phyloP scores from a whole-genome alignment of 2,888 invertebrate species.

The Mechanitis messenoides region DNA sequence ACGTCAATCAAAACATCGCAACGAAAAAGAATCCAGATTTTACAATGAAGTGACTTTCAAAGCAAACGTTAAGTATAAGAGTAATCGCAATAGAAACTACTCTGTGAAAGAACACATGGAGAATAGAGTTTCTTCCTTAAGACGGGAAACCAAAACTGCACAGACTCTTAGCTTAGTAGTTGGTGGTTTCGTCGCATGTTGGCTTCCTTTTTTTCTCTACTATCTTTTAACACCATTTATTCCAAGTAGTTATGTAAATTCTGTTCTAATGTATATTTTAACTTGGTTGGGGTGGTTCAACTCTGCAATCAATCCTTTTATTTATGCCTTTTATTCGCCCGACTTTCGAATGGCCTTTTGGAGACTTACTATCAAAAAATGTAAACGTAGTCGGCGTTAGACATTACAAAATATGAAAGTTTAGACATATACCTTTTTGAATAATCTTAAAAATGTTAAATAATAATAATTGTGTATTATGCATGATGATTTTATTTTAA shows the following conservation, averaged over 20 bases:
- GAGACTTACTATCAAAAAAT: constrained; percentile 85
- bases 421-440: not conserved
- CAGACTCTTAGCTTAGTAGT: constrained; percentile 91
- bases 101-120: constrained; percentile 74
- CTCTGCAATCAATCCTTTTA: constrained; percentile 93
- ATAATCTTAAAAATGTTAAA: too few relatives aligned
- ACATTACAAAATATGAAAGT: not conserved
- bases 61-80: constrained; percentile 64
- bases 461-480: too few relatives aligned
- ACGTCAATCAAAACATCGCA: constrained; percentile 46
- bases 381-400: constrained; percentile 57
- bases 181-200: constrained; percentile 91
- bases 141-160: constrained; percentile 91
- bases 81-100: constrained; percentile 64
- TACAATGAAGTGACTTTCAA: constrained; percentile 67
- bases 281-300: constrained; percentile 95
- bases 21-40: constrained; percentile 56
- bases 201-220: constrained; percentile 91
- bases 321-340: constrained; percentile 92
- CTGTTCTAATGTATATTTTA: constrained; percentile 82
- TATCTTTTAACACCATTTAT: constrained; percentile 89
- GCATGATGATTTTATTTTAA: too few relatives aligned
- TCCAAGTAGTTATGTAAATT: constrained; percentile 76
- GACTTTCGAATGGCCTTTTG: constrained; percentile 92
- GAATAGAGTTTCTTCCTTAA: constrained; percentile 80